Evolutionary conservation across 2,797 vertebrate genomes (phyloP).

Genomic region (Sebastes elongatus): DNA sequence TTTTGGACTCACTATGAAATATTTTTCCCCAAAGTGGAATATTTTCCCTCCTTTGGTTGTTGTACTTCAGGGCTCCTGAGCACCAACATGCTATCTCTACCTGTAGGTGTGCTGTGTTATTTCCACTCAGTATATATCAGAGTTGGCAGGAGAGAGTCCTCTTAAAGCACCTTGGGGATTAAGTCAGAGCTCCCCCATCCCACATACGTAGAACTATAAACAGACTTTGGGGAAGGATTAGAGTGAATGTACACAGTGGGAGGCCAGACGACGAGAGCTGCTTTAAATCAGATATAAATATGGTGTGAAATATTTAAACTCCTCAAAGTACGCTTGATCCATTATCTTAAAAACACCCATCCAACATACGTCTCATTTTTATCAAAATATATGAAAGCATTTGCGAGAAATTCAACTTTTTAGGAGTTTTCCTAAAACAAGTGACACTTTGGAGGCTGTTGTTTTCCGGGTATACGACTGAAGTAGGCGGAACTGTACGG

Average conservation of each 20-base stretch:
- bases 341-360: slow-evolving; percentile 32
- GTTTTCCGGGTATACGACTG: not conserved
- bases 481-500: not conserved
- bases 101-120: slow-evolving; percentile 30
- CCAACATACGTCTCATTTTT: not conserved
- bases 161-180: slow-evolving; percentile 72
- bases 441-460: not conserved
- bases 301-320: slow-evolving; percentile 43
- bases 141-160: slow-evolving; percentile 61
- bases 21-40: slow-evolving; percentile 11
- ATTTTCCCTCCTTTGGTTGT: slow-evolving; percentile 27
- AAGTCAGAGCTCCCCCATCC: slow-evolving; percentile 52
- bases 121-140: slow-evolving; percentile 45
- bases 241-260: slow-evolving; percentile 57
- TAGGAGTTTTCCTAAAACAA: slow-evolving; percentile 7
- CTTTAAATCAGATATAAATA: slow-evolving; percentile 67
- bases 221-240: slow-evolving; percentile 73
- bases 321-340: slow-evolving; percentile 15
- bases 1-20: slow-evolving; percentile 9
- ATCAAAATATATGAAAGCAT: not conserved
- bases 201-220: slow-evolving; percentile 62
- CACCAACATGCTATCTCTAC: slow-evolving; percentile 33
- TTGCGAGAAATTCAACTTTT: not conserved
- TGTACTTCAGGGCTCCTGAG: slow-evolving; percentile 1
- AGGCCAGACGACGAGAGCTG: slow-evolving; percentile 51